Evolutionary conservation across 1,140 invertebrate genomes (phyloP), one percentile per base, ranked within the genome.

Genomic region (Grapholita molesta): DNA sequence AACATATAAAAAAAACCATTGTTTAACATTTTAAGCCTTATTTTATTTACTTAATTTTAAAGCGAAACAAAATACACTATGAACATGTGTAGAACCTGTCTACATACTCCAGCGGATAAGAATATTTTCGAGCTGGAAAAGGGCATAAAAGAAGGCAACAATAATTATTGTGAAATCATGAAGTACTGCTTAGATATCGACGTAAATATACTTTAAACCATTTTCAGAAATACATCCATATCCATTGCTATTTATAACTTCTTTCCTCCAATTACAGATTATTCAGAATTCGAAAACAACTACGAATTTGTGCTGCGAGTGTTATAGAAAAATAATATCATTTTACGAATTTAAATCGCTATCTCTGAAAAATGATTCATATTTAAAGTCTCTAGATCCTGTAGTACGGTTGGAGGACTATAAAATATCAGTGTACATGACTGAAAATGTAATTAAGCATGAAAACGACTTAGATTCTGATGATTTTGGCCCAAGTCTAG

Each of bases 131-230:
- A 84, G 25, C 69, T 84, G 70, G 64, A 76, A 32, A 69, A 57
- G 18, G 70, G 74, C 32, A 69, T 80, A 53, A 73, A 77, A 64
- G 73, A 66, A 9, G 66, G 82, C 25, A 67, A 72, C 28, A 77
- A 76, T 68, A 74, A 64, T 66, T 78, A 71, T 70, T 53, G 42
- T 18, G 84, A 88, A 57, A 75, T 88, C 35, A 72, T 87, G 48
- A 68, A 78, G 67, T 88, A 84, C 79, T 87, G 85, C 72, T 77
- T 88, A 65, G 77, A 78, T 74, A 81, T 88, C 55, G 24, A 83
- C 76, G 85, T 84, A 70, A 75, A 72, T 70, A 35, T 35, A 35
- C 12, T 12, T 35, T 0, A 12, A 12, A 35, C 9, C 33, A 2
- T 35, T 35, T 35, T 35, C 1, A 12, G 12, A 35, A 2, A 35